Evolutionary conservation across 1,140 invertebrate species (phyloP), one percentile per base, ranked within the genome.

Genomic region (Theocolax elegans): DNA sequence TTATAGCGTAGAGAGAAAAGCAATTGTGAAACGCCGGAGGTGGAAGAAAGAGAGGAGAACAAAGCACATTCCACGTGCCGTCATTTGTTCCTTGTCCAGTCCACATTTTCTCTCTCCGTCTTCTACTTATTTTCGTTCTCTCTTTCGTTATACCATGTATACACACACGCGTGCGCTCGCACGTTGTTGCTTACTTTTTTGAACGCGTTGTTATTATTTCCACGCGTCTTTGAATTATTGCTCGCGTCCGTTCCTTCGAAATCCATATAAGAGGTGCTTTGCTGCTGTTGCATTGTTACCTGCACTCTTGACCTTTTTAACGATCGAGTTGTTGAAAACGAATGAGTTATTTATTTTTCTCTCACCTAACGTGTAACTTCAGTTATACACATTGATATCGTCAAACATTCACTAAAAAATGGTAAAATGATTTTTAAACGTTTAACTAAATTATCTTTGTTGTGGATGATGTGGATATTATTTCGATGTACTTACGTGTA

Each of bases 11-110:
- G 15, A 19, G 56, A 68, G 54, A 53, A 38, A 51, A 69, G 67
- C 67, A 62, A 69, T 68, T 53, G 66, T 51, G 19, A 40, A 67
- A 27, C 42, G 70, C 49, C 60, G 54, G 46, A 62, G 71, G 56
- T 46, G 59, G 66, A 77, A 72, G 71, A 72, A 75, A 72, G 71
- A 74, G 58, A 67, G 58, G 68, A 62, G 78, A 83, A 83, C 81
- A 83, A 83, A 83, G 81, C 75, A 71, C 80, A 83, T 83, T 82
- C 80, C 78, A 76, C 76, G 69, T 78, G 68, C 75, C 71, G 67
- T 80, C 75, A 78, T 82, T 82, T 81, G 81, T 81, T 79, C 77
- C 79, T 75, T 80, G 79, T 80, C 76, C 76, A 64, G 49, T 68
- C 68, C 74, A 67, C 67, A 68, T 19, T 42, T 60, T 46, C 66